Base-by-base conservation (phyloP, 2,113 vertebrate genomes). In the Oryzias melastigma region DNA sequence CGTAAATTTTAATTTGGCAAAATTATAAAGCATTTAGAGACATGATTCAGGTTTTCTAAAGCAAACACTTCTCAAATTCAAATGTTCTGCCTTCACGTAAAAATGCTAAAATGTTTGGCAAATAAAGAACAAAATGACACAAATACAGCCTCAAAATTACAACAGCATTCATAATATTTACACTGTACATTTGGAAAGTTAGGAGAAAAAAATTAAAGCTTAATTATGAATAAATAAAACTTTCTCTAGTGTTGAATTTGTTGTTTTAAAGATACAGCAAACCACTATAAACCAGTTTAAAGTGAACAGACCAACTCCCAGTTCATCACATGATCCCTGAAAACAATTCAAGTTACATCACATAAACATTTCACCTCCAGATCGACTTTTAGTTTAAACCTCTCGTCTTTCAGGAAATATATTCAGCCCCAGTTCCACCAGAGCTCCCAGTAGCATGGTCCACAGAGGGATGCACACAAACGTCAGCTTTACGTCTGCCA, bases 381-480 rank as follows among this genome's bases (percentile, higher is more conserved):
- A 35, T 35, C 8, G 2, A 35, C 35, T 35, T 35, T 35, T 27
- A 10, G 35, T 12, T 52, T 41, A 88, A 19, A 77, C 84, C 50
- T 89, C 87, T 57, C 85, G 83, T 58, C 87, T 85, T 15, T 93
- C 90, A 3, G 91, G 94, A 78, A 97, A 97, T 65, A 97, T 95
- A 0, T 95, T 95, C 24, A 91, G 92, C 0, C 94, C 95, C 5
- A 98, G 93, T 78, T 98, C 94, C 47, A 93, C 80, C 90, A 98
- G 90, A 4, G 92, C 95, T 29, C 96, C 96, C 0, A 92, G 81
- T 3, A 98, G 87, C 85, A 97, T 71, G 60, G 91, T 91, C 96
- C 96, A 98, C 57, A 98, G 80, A 0, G 96, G 96, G 68, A 96
- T 94, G 78, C 95, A 97, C 5, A 97, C 92, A 1, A 95, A 95